Evolutionary conservation across 2,888 invertebrate species (phyloP).

Genomic region (Dasypogon diadema): DNA sequence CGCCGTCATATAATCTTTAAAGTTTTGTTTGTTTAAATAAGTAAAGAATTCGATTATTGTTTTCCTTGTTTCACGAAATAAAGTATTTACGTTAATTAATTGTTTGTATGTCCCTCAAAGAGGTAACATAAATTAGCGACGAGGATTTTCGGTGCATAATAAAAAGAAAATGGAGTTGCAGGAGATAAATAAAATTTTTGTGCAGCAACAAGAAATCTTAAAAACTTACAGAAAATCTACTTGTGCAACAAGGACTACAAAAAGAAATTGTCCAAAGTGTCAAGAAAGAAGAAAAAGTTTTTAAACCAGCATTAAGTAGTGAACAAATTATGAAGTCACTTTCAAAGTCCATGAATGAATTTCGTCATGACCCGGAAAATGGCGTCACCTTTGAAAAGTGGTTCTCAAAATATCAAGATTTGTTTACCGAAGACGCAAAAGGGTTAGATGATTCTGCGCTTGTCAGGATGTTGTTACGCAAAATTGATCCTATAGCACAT

Average conservation of each 20-base stretch:
- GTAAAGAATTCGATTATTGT: too few species aligned
- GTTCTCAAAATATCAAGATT: constrained; percentile 30
- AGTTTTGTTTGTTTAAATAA: too few species aligned
- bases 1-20: too few species aligned
- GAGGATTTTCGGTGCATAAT: too few species aligned
- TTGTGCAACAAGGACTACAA: neutral
- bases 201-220: neutral
- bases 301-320: neutral
- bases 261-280: neutral
- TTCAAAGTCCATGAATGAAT: constrained; percentile 54
- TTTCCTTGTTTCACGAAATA: too few species aligned
- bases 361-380: constrained; percentile 52
- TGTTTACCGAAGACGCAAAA: constrained; percentile 35
- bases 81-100: too few species aligned
- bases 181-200: neutral
- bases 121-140: too few species aligned
- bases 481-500: constrained; percentile 38
- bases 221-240: neutral
- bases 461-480: constrained; percentile 47
- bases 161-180: neutral
- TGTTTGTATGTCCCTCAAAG: too few species aligned
- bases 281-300: neutral
- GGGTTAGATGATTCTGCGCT: constrained; percentile 33
- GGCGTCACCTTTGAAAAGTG: constrained; percentile 53
- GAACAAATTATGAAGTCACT: constrained; percentile 49